These are phyloP conservation scores for Dolomedes plantarius DNA, from an alignment of 2,888 invertebrate species.

Conservation along the genomic window DNA sequence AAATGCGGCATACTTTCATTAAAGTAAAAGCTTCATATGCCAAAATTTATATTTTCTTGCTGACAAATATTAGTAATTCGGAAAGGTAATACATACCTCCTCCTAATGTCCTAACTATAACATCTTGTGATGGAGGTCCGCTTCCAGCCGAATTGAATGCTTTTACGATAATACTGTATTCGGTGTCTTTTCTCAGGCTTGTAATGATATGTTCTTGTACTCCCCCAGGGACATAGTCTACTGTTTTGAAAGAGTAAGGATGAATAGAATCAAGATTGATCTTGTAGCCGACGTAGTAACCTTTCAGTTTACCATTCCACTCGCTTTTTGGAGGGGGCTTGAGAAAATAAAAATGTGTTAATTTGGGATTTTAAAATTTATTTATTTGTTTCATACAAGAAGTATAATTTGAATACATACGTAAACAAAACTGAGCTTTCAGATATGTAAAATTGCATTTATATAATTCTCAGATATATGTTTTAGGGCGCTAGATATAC, in stretches of 20 bases:
- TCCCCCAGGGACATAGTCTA: slow-evolving; percentile 69
- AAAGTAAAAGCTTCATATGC: no score
- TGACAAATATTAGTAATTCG: no score
- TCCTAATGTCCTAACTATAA: slow-evolving; percentile 72
- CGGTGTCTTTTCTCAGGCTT: slow-evolving; percentile 72
- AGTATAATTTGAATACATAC: no score
- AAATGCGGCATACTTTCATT: no score
- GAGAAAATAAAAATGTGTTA: background rate
- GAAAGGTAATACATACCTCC: slow-evolving; percentile 65
- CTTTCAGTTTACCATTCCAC: slow-evolving; percentile 73
- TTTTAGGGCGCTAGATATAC: no score
- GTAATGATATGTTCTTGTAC: slow-evolving; percentile 73
- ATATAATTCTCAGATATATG: no score
- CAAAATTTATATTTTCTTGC: no score
- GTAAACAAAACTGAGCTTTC: no score
- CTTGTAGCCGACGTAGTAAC: slow-evolving; percentile 74
- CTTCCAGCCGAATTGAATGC: slow-evolving; percentile 73
- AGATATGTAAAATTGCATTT: no score
- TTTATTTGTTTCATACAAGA: no score
- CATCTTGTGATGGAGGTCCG: slow-evolving; percentile 73
- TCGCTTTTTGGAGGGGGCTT: slow-evolving; percentile 72
- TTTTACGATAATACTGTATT: slow-evolving; percentile 73
- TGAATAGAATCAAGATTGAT: slow-evolving; percentile 62
- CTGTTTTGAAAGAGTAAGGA: slow-evolving; percentile 73
- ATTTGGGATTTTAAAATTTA: no score